Evolutionary conservation across 2,797 vertebrate genomes (phyloP), one percentile per base, ranked within the genome.

Genomic region (Urosaurus nigricauda): DNA sequence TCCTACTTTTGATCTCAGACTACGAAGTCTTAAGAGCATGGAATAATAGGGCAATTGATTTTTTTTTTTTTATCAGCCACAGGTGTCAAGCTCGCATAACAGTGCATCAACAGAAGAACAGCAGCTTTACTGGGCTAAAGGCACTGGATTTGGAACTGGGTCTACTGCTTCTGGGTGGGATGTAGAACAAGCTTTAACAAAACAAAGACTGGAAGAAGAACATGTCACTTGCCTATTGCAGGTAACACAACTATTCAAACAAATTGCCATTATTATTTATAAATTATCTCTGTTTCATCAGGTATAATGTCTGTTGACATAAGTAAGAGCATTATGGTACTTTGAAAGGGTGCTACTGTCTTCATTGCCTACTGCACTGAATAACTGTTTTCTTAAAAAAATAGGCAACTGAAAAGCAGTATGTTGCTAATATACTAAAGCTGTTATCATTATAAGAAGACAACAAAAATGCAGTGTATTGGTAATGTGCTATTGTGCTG

Each of bases 131-230:
- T 99, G 99, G 99, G 99, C 99, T 71, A 99, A 99, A 94, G 99
- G 99, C 79, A 99, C 99, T 24, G 99, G 99, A 74, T 99, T 99
- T 94, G 99, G 99, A n/a, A 99, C 99, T 4, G 99, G 99, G 77
- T 99, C 99, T 82, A 99, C 99, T n/a, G 99, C 98, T 12, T 99
- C 99, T 2, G 99, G 99, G 63, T 99, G 99, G 99, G 99, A 99
- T 88, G 99, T 99, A 58, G 99, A 99, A 83, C 99, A 99, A 96
- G 99, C 99, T 47, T 98, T 99, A 86, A 99, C 98, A 91, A 99
- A 99, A 83, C 99, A 99, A 93, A 97, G 99, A 37, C 96, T 99
- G 24, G 99, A 99, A 93, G 99, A 99, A 92, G 99, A 99, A 80
- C 99, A 99, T 0, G 99, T 99, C 84, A 99, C 99, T 79, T 99